A percentile compares a stretch with the other conserved stretches of the same genome.
Evolutionary conservation across 2,797 vertebrate species (phyloP).

Genomic region (Oophaga sylvatica): DNA sequence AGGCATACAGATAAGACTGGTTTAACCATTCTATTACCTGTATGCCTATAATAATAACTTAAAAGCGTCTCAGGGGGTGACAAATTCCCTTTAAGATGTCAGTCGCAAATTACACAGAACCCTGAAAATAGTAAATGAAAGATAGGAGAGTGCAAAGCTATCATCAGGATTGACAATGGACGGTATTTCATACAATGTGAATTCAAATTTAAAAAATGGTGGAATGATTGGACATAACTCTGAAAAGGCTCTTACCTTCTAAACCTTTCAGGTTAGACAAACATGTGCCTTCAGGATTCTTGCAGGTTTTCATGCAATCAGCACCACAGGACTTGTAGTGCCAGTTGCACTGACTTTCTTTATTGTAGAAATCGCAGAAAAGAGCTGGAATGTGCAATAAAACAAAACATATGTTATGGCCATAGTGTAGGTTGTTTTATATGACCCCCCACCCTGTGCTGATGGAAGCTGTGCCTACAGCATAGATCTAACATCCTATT

Average conservation of each 20-base stretch:
- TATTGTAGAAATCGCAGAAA: constrained; percentile 93
- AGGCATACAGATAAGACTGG: too few relatives aligned
- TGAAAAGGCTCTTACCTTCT: constrained; percentile 85
- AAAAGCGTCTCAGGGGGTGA: too few relatives aligned
- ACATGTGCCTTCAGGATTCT: constrained; percentile 83
- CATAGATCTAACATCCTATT: too few relatives aligned
- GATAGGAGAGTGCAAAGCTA: neutral
- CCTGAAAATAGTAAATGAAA: too few relatives aligned
- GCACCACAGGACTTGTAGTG: constrained; percentile 88
- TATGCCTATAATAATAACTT: too few relatives aligned
- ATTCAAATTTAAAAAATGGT: neutral
- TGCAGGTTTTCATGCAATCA: constrained; percentile 88
- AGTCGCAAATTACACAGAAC: too few relatives aligned
- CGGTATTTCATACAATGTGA: neutral
- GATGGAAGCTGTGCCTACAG: too few relatives aligned
- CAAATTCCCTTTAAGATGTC: too few relatives aligned
- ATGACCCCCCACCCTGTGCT: neutral
- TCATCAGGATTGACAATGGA: neutral
- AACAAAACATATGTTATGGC: constrained; percentile 28
- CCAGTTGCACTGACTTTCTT: constrained; percentile 82
- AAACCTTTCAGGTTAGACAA: constrained; percentile 76
- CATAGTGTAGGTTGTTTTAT: neutral
- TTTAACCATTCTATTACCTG: too few relatives aligned
- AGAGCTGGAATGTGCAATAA: constrained; percentile 76
- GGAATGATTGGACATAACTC: neutral